phyloP scores from a whole-genome alignment of 2,888 invertebrate species.

The Drosophila atripex region DNA sequence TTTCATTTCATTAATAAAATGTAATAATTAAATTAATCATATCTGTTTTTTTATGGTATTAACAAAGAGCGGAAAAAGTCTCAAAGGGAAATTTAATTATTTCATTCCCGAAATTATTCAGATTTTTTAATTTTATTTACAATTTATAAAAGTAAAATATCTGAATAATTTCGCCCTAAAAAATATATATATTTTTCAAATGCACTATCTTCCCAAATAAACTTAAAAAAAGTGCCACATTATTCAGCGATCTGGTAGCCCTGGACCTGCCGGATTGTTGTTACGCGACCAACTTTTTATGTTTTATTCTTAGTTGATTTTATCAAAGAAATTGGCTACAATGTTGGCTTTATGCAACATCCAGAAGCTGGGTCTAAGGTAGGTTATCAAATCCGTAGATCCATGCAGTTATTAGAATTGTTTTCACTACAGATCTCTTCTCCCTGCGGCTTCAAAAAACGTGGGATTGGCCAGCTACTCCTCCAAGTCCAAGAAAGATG shows the following conservation, averaged over 20 bases:
- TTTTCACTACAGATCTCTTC: constrained; percentile 36
- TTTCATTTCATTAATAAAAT: too few species aligned
- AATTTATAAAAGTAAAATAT: too few species aligned
- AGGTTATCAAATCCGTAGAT: not conserved
- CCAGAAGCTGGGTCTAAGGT: constrained; percentile 53
- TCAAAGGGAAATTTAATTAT: too few species aligned
- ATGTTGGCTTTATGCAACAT: constrained; percentile 54
- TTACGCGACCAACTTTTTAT: constrained; percentile 62
- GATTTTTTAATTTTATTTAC: too few species aligned
- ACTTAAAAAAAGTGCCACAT: not conserved
- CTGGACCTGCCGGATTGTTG: constrained; percentile 38
- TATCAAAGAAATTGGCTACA: constrained; percentile 50
- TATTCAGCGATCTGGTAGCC: constrained; percentile 11
- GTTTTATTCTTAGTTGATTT: constrained; percentile 32
- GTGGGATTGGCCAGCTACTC: constrained; percentile 59
- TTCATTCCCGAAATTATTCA: too few species aligned
- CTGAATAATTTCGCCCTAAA: too few species aligned
- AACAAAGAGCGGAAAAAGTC: too few species aligned
- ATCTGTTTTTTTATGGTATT: too few species aligned
- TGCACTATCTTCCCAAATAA: not conserved
- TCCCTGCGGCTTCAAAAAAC: constrained; percentile 68
- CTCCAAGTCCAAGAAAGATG: constrained; percentile 68
- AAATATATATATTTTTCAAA: too few species aligned
- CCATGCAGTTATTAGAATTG: not conserved
- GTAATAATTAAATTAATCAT: too few species aligned